Conservation (phyloP, 1,140 invertebrate genomes). For the Drosophila mauritiana region DNA sequence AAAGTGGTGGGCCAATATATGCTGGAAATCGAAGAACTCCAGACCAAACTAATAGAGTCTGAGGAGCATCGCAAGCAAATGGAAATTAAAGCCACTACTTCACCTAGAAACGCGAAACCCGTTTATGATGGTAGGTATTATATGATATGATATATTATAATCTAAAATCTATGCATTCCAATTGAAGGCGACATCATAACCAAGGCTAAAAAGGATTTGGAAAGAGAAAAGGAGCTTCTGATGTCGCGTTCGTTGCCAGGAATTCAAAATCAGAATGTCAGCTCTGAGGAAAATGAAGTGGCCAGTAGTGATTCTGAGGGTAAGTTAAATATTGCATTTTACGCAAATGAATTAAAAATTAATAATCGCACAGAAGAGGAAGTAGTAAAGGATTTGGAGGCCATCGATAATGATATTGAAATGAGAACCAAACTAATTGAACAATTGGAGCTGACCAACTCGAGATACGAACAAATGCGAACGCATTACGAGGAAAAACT, state of each 20-base stretch:
- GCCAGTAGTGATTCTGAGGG: constrained; percentile 86
- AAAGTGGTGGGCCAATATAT: constrained; percentile 93
- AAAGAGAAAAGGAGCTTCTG: constrained; percentile 84
- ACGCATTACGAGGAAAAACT: constrained; percentile 98
- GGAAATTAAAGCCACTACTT: constrained; percentile 33
- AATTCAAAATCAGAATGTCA: constrained; percentile 85
- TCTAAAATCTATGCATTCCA: background rate
- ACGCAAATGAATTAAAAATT: too few relatives aligned
- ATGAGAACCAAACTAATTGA: constrained; percentile 97
- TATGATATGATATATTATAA: background rate
- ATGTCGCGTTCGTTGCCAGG: constrained; percentile 74
- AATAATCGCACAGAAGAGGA: constrained; percentile 57
- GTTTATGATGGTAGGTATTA: constrained; percentile 49
- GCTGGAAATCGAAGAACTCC: constrained; percentile 95
- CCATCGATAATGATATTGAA: constrained; percentile 95
- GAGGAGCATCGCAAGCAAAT: constrained; percentile 93
- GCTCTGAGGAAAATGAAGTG: constrained; percentile 84
- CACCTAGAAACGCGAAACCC: constrained; percentile 21
- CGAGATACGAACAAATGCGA: constrained; percentile 92
- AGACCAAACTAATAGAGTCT: constrained; percentile 94
- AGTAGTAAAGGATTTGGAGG: constrained; percentile 90
- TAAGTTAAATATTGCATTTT: constrained; percentile 54
- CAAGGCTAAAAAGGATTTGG: constrained; percentile 86
- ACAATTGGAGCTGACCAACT: constrained; percentile 95
- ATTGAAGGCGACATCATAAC: constrained; percentile 84